Evolutionary conservation across 1,140 invertebrate genomes (phyloP).

Genomic region (Papilio polytes): DNA sequence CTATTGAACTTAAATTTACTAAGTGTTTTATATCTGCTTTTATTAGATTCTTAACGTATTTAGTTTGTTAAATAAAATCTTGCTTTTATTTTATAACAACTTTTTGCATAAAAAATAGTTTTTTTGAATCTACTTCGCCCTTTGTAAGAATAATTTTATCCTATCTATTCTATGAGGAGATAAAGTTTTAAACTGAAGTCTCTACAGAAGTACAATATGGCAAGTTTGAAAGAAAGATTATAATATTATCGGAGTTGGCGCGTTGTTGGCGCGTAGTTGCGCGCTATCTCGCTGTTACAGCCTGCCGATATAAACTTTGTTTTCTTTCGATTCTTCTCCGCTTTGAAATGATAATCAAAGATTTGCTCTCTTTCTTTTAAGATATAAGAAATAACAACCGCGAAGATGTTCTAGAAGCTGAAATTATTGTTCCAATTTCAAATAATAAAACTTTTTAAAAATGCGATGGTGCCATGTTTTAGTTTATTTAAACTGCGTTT

Average conservation of each 20-base stretch:
- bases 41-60: too few relatives aligned
- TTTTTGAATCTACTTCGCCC: neutral
- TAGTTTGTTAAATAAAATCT: too few relatives aligned
- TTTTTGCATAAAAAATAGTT: too few relatives aligned
- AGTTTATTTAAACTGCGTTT: neutral
- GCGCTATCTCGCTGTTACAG: slow-evolving; percentile 13
- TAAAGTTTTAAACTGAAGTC: neutral
- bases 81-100: too few relatives aligned
- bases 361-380: neutral
- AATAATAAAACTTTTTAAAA: neutral
- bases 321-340: slow-evolving; percentile 36
- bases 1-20: too few relatives aligned
- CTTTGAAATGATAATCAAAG: slow-evolving; percentile 40
- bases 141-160: neutral
- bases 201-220: neutral
- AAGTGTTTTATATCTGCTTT: too few relatives aligned
- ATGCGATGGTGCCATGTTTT: neutral
- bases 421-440: neutral
- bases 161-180: neutral
- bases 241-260: neutral
- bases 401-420: neutral
- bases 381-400: neutral
- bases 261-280: slow-evolving; percentile 9
- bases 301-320: slow-evolving; percentile 31
- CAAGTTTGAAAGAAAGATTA: slow-evolving; percentile 29